A percentile compares a stretch with the other conserved stretches of the same genome.
Evolutionary conservation across 2,113 vertebrate species (phyloP).

Genomic region (Psephotus haematonotus): DNA sequence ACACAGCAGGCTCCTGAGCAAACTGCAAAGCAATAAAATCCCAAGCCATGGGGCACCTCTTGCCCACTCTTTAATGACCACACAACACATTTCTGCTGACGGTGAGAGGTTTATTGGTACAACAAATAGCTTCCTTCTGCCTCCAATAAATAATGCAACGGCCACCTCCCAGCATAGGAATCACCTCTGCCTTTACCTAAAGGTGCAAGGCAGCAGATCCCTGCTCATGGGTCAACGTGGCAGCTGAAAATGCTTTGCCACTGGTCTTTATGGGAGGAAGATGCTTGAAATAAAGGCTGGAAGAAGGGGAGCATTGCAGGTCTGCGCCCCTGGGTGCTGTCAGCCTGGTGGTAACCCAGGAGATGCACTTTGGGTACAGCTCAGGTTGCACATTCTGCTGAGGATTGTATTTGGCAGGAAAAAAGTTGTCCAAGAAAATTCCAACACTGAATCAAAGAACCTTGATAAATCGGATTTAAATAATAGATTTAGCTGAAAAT

Average conservation of each 20-base stretch:
- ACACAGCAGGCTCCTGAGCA: neutral
- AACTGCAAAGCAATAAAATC: conserved; percentile 1
- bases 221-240: neutral
- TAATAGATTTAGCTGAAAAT: conserved; percentile 67
- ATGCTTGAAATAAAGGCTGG: accelerated
- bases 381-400: neutral
- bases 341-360: neutral
- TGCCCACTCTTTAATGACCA: neutral
- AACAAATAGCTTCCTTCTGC: neutral
- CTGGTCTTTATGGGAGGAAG: neutral
- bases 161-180: neutral
- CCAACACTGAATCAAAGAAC: neutral
- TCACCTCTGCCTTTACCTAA: neutral
- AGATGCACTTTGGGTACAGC: neutral
- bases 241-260: neutral
- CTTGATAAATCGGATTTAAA: conserved; percentile 63
- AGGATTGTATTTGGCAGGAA: neutral
- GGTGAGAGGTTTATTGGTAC: neutral
- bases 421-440: conserved; percentile 21
- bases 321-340: neutral
- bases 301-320: accelerated
- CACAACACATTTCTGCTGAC: neutral
- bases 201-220: neutral
- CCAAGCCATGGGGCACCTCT: neutral
- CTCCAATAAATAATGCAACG: neutral